Conservation (phyloP, 2,113 vertebrate species). For the Pavo muticus region DNA sequence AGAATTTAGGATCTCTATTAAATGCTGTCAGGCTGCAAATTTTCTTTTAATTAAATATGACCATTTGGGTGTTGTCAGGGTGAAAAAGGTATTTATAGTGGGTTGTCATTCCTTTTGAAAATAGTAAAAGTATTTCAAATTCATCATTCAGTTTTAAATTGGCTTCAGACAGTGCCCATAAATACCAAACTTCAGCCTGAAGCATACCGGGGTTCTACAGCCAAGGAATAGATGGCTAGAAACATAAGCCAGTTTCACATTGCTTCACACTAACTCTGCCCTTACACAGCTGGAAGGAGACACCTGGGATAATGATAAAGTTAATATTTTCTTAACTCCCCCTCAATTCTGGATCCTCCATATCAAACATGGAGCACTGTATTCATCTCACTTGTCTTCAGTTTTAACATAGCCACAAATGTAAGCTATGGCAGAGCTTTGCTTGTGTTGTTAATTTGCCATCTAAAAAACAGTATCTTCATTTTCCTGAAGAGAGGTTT, state of each 20-base stretch:
- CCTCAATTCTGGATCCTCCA: background rate
- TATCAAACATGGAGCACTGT: background rate
- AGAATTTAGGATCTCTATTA: background rate
- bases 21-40: background rate
- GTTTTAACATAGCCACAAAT: background rate
- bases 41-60: background rate
- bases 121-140: conserved; percentile 7
- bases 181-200: conserved; percentile 28
- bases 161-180: background rate
- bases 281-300: background rate
- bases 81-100: background rate
- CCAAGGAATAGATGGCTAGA: background rate
- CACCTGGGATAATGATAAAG: background rate
- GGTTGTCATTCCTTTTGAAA: conserved; percentile 4
- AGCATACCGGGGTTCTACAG: background rate
- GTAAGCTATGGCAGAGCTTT: background rate
- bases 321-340: background rate
- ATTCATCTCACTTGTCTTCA: background rate
- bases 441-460: background rate
- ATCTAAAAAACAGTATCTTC: background rate
- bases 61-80: background rate
- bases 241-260: background rate
- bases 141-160: conserved; percentile 24
- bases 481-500: background rate
- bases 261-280: background rate